Evolutionary conservation across 2,888 invertebrate species (phyloP), one percentile per base, ranked within the genome.

Genomic region (Sycophila texana): DNA sequence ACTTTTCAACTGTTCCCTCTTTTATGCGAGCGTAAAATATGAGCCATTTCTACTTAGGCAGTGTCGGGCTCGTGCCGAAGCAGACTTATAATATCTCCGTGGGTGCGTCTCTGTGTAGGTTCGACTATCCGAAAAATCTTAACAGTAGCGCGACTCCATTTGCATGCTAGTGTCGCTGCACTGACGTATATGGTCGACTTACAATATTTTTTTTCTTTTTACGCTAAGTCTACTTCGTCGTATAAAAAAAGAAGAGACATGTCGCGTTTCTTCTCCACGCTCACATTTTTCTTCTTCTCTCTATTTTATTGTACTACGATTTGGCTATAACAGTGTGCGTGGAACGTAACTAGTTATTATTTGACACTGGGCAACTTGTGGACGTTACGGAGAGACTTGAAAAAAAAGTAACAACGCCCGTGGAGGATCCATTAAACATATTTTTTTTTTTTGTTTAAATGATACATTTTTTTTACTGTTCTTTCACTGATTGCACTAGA

Each of bases 231-330:
- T 74, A 74, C 74, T 72, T 65, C 79, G 74, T 74, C 77, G 39
- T 73, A 22, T 49, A 16, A 57, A 74, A 74, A 18, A 68, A 74
- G 70, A 79, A 79, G 74, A 72, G 65, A 66, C 60, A 79, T 75
- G 72, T 66, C 47, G 79, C 70, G 49, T 68, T 70, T 47, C 14
- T 30, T 22, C n/a, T 49, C 22, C 49, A 20, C 70, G 51, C 65
- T 57, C 30, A 65, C 14, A 22, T 26, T 53, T 16, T 14, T 79
- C 65, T 74, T 78, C 77, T 78, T 65, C 65, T 66, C 74, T 67
- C 84, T 87, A 86, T 81, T 83, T 88, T 89, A 79, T 79, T 79
- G 89, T 89, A 88, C 88, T 88, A 89, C 83, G 86, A 88, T 89
- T 89, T 88, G 88, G 88, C 88, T 86, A 79, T 75, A 85, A 86